Percentiles rank a stretch among this genome's conserved stretches.
phyloP scores from a whole-genome alignment of 2,888 invertebrate species.

The Camptogramma bilineatum region DNA sequence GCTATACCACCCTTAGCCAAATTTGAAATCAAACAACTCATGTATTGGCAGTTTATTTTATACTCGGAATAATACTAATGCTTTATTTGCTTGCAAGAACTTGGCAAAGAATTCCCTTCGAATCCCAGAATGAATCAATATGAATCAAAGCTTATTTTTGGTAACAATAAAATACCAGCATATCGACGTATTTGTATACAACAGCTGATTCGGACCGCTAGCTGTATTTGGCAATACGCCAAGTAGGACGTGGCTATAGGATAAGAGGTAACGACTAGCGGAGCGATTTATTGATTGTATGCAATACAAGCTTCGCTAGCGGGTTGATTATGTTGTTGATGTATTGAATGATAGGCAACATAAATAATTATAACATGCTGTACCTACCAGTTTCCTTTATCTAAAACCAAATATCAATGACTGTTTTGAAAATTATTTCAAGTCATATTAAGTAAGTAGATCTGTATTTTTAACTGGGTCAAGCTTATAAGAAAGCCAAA shows the following conservation, averaged over 20 bases:
- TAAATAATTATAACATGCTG: too few relatives aligned
- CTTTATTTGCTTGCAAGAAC: background rate
- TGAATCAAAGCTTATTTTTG: conserved; percentile 33
- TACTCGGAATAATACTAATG: background rate
- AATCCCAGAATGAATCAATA: conserved; percentile 26
- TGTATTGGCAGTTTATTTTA: background rate
- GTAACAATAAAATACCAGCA: conserved; percentile 34
- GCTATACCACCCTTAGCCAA: too few relatives aligned
- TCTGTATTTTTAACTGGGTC: too few relatives aligned
- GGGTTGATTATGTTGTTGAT: too few relatives aligned
- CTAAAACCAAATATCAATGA: too few relatives aligned
- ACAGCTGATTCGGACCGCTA: conserved; percentile 28
- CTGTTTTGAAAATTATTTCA: too few relatives aligned
- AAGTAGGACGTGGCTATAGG: background rate
- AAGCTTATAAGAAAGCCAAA: too few relatives aligned
- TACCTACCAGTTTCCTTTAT: too few relatives aligned
- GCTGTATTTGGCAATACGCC: conserved; percentile 21
- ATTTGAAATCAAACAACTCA: too few relatives aligned
- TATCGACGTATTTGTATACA: conserved; percentile 32
- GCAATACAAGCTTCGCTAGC: too few relatives aligned
- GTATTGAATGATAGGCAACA: too few relatives aligned
- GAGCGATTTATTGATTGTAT: background rate
- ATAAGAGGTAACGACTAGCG: conserved; percentile 5
- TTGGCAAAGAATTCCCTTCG: conserved; percentile 1
- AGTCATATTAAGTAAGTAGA: too few relatives aligned